phyloP scores from a whole-genome alignment of 2,797 vertebrate species.

The Rhinatrema bivittatum region DNA sequence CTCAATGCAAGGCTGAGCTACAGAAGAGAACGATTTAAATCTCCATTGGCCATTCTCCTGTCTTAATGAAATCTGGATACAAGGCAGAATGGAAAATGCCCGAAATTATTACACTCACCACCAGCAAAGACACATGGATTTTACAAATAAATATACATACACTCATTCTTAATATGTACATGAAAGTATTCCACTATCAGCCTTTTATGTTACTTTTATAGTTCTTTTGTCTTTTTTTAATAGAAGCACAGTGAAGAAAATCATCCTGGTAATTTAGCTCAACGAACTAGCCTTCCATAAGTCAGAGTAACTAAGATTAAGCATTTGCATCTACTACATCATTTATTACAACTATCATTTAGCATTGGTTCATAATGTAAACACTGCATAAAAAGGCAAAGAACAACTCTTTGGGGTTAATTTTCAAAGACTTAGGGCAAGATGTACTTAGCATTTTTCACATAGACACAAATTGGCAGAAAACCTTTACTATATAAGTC shows the following conservation, averaged over 20 bases:
- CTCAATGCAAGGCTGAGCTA: slow-evolving; percentile 14
- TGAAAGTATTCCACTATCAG: background rate
- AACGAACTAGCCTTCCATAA: too few relatives aligned
- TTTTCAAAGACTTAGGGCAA: too few relatives aligned
- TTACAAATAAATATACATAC: background rate
- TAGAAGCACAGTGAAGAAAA: too few relatives aligned
- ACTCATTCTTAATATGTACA: rapidly evolving
- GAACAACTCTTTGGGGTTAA: too few relatives aligned
- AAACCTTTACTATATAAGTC: too few relatives aligned
- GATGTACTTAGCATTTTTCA: too few relatives aligned
- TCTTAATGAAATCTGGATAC: background rate
- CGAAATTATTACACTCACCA: background rate
- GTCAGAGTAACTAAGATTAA: background rate
- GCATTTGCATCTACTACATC: too few relatives aligned
- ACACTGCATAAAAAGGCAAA: too few relatives aligned
- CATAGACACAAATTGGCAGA: too few relatives aligned
- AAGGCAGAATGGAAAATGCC: background rate
- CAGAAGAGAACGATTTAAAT: slow-evolving; percentile 10
- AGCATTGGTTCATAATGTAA: rapidly evolving
- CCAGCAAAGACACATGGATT: background rate
- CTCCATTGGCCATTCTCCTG: background rate
- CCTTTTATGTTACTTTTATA: too few relatives aligned
- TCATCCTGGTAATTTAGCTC: background rate
- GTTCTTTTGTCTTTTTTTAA: background rate
- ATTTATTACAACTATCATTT: background rate